A percentile compares a stretch with the other conserved stretches of the same genome.
Conservation (phyloP, 2,113 vertebrate species). For the Corythoichthys intestinalis region DNA sequence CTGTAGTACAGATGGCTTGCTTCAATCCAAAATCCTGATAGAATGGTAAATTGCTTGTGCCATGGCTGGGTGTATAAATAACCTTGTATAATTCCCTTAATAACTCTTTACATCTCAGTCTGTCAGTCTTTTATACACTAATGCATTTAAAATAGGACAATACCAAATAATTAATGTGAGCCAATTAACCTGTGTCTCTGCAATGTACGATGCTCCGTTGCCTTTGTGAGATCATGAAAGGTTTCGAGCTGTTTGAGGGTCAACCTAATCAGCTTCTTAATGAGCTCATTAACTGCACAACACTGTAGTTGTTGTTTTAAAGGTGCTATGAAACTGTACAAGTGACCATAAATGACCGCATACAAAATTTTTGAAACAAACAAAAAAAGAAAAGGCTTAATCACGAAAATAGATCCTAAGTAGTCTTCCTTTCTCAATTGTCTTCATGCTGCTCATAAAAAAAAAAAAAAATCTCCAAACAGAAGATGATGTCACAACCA, state of each 20-base stretch:
- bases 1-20: slow-evolving; percentile 6
- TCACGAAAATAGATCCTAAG: too few relatives aligned
- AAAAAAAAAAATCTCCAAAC: too few relatives aligned
- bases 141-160: slow-evolving; percentile 49
- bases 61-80: slow-evolving; percentile 22
- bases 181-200: slow-evolving; percentile 53
- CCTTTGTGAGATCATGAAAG: slow-evolving; percentile 25
- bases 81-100: slow-evolving; percentile 49
- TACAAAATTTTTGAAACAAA: too few relatives aligned
- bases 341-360: too few relatives aligned
- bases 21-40: background rate
- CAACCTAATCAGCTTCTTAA: slow-evolving; percentile 42
- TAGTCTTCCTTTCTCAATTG: too few relatives aligned
- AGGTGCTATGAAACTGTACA: too few relatives aligned
- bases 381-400: too few relatives aligned
- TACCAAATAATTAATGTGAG: slow-evolving; percentile 58
- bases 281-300: slow-evolving; percentile 30
- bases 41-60: background rate
- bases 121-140: slow-evolving; percentile 40
- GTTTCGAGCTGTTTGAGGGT: slow-evolving; percentile 39
- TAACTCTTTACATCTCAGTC: slow-evolving; percentile 47
- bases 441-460: too few relatives aligned
- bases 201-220: slow-evolving; percentile 33
- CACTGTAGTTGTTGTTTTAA: slow-evolving; percentile 1
- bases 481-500: too few relatives aligned